These are phyloP conservation scores for Periophthalmus modestus DNA, from an alignment of 2,113 vertebrate species.

Conservation along the genomic window DNA sequence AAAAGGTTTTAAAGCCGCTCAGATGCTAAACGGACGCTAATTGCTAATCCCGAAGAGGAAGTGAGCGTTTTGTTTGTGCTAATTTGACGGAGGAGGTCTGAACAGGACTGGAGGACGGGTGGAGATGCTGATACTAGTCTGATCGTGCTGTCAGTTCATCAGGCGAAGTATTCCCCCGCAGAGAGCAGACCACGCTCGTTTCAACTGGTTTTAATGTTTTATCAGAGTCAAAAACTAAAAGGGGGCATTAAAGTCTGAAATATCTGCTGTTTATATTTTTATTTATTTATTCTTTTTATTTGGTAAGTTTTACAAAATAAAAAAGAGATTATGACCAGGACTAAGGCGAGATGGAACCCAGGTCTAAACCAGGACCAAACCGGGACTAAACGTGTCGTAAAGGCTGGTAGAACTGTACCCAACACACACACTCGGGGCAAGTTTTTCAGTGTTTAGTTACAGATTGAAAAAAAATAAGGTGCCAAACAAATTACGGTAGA, in stretches of 20 bases:
- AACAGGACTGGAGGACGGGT: conserved; percentile 6
- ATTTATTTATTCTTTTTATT: no score
- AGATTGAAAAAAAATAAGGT: no score
- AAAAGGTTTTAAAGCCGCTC: conserved; percentile 22
- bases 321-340: no score
- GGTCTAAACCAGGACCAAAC: no score
- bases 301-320: no score
- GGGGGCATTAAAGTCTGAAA: not conserved
- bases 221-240: not conserved
- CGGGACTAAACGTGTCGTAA: no score
- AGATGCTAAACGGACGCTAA: conserved; percentile 16
- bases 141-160: conserved; percentile 11
- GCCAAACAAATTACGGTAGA: no score
- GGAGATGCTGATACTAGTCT: not conserved
- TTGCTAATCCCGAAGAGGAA: not conserved
- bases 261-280: no score
- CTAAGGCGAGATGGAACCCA: no score
- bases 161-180: not conserved
- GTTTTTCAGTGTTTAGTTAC: no score
- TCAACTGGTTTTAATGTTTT: not conserved
- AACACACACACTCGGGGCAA: no score
- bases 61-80: conserved; percentile 17
- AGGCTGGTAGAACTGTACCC: no score
- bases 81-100: conserved; percentile 15
- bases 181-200: not conserved